A percentile compares a stretch with the other conserved stretches of the same genome.
phyloP scores from a whole-genome alignment of 2,113 vertebrate genomes.

The Paraplagusia blochii region DNA sequence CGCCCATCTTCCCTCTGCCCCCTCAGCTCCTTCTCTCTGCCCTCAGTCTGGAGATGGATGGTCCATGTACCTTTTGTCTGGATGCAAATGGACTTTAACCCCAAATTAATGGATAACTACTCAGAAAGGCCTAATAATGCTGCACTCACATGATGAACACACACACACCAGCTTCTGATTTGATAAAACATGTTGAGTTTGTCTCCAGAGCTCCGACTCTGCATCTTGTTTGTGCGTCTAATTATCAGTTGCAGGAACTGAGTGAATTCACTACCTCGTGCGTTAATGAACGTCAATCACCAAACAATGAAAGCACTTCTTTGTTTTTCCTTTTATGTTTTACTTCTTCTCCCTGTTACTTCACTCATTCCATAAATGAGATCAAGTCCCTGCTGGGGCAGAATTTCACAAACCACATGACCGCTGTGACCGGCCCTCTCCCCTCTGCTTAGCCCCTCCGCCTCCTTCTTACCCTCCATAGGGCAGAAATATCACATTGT shows the following conservation, averaged over 20 bases:
- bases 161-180: slow-evolving; percentile 22
- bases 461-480: slow-evolving; percentile 28
- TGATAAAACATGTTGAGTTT: slow-evolving; percentile 27
- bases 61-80: slow-evolving; percentile 75
- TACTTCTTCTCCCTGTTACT: slow-evolving; percentile 6
- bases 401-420: slow-evolving; percentile 35
- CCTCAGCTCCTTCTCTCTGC: slow-evolving; percentile 40
- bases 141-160: slow-evolving; percentile 56
- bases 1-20: background rate
- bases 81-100: slow-evolving; percentile 82
- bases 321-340: slow-evolving; percentile 2
- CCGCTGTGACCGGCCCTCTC: slow-evolving; percentile 33
- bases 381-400: slow-evolving; percentile 11
- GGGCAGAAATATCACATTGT: slow-evolving; percentile 53
- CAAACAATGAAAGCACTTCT: background rate
- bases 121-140: slow-evolving; percentile 72
- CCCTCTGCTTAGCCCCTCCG: background rate
- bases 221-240: slow-evolving; percentile 16
- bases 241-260: background rate
- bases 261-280: background rate
- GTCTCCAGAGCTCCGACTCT: slow-evolving; percentile 11
- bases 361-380: slow-evolving; percentile 14
- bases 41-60: slow-evolving; percentile 73
- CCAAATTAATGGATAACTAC: slow-evolving; percentile 77
- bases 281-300: slow-evolving; percentile 19